Conservation (phyloP, 2,113 vertebrate species). For the Oncorhynchus kisutch region DNA sequence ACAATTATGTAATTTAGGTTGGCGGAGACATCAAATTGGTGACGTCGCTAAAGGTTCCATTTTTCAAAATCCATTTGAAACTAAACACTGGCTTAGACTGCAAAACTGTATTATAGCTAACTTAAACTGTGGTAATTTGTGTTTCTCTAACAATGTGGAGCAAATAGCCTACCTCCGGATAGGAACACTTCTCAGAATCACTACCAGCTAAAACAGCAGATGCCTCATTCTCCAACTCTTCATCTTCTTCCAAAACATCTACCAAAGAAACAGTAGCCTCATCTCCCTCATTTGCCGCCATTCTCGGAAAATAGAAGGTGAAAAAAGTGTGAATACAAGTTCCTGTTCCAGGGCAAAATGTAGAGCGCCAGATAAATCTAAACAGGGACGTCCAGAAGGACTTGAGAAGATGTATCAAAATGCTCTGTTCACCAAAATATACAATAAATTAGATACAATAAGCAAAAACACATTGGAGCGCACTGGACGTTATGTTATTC, state of each 20-base stretch:
- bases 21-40: not conserved
- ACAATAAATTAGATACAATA: not conserved
- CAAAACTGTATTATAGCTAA: not conserved
- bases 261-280: slow-evolving; percentile 86
- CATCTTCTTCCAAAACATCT: slow-evolving; percentile 90
- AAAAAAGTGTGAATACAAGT: slow-evolving; percentile 12
- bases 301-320: slow-evolving; percentile 28
- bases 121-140: not conserved
- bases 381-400: not conserved
- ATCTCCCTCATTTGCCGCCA: slow-evolving; percentile 60
- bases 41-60: too few species aligned
- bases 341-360: slow-evolving; percentile 37
- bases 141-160: not conserved
- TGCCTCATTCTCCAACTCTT: slow-evolving; percentile 89
- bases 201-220: slow-evolving; percentile 89
- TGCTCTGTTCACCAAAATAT: not conserved
- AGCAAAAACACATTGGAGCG: not conserved
- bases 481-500: not conserved
- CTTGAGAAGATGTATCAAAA: not conserved
- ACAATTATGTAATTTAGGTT: not conserved
- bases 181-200: slow-evolving; percentile 90
- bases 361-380: not conserved
- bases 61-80: not conserved
- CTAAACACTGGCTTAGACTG: not conserved
- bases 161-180: slow-evolving; percentile 76